Percentiles rank a stretch among this genome's conserved stretches.
Evolutionary conservation across 2,888 invertebrate genomes (phyloP).

Genomic region (Nomada fucata): DNA sequence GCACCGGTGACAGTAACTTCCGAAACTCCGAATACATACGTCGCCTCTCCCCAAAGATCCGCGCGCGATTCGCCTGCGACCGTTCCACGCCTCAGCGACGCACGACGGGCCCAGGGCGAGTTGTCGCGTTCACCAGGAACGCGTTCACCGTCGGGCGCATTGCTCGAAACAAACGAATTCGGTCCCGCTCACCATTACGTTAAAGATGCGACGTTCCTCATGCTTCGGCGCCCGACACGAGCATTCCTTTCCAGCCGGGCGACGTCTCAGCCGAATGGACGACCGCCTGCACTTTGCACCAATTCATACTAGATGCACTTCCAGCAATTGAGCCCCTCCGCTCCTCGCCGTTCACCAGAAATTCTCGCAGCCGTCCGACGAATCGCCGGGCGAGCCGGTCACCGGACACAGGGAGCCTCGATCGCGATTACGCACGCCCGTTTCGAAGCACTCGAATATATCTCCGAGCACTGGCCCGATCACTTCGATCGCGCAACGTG

Average conservation of each 20-base stretch:
- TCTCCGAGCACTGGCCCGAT: not conserved
- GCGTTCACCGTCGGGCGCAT: not conserved
- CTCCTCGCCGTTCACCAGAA: constrained; percentile 3
- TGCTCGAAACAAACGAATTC: not conserved
- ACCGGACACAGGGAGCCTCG: not conserved
- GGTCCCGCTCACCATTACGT: constrained; percentile 79
- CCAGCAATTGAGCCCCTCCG: not conserved
- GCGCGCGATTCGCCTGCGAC: constrained; percentile 1
- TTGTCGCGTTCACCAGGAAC: constrained; percentile 7
- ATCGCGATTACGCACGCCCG: not conserved
- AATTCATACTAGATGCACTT: constrained; percentile 64
- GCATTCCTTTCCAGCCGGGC: constrained; percentile 71
- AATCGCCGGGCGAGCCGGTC: not conserved
- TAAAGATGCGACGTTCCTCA: constrained; percentile 78
- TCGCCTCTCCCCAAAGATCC: constrained; percentile 38
- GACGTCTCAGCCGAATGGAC: constrained; percentile 54
- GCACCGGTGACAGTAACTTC: not conserved
- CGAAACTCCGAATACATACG: too few species aligned
- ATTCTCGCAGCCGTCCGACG: not conserved
- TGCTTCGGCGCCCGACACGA: constrained; percentile 76
- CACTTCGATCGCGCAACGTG: not conserved
- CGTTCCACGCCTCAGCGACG: not conserved
- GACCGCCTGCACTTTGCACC: constrained; percentile 55
- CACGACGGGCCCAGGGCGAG: not conserved
- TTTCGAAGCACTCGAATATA: not conserved